A percentile compares a stretch with the other conserved stretches of the same genome.
Conservation (phyloP, 1,140 invertebrate genomes). For the Hesperophylax magnus region DNA sequence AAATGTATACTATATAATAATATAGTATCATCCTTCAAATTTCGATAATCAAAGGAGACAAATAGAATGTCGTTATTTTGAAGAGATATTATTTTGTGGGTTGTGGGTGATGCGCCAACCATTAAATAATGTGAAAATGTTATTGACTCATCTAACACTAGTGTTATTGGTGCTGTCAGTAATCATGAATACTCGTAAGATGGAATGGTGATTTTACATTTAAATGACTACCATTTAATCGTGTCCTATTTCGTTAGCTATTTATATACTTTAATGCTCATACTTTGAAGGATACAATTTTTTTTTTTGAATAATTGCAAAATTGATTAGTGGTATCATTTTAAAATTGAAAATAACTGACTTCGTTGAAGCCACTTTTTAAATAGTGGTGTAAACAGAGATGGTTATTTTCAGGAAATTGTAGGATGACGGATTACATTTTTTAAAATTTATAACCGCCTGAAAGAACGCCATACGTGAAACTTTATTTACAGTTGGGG, state of each 20-base stretch:
- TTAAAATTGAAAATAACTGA: too few species aligned
- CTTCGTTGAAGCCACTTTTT: too few species aligned
- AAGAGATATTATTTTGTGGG: slow-evolving; percentile 2
- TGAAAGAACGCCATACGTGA: too few species aligned
- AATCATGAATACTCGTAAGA: neutral
- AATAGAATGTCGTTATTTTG: neutral
- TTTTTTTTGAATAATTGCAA: too few species aligned
- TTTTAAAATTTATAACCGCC: too few species aligned
- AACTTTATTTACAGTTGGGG: too few species aligned
- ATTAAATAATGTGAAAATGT: slow-evolving; percentile 5
- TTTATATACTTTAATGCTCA: neutral
- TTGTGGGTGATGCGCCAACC: neutral
- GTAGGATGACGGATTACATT: too few species aligned
- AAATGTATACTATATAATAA: too few species aligned
- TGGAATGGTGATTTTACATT: neutral
- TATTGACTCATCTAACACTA: slow-evolving; percentile 23
- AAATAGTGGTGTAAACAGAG: too few species aligned
- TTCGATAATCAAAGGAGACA: neutral
- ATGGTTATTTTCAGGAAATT: too few species aligned
- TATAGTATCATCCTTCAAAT: too few species aligned
- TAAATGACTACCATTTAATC: neutral
- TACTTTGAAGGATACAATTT: neutral
- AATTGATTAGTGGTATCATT: too few species aligned
- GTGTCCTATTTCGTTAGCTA: neutral
- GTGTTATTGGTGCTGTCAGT: neutral